These are phyloP conservation scores for Dasysyrphus albostriatus DNA, from an alignment of 2,888 invertebrate species.

Conservation along the genomic window DNA sequence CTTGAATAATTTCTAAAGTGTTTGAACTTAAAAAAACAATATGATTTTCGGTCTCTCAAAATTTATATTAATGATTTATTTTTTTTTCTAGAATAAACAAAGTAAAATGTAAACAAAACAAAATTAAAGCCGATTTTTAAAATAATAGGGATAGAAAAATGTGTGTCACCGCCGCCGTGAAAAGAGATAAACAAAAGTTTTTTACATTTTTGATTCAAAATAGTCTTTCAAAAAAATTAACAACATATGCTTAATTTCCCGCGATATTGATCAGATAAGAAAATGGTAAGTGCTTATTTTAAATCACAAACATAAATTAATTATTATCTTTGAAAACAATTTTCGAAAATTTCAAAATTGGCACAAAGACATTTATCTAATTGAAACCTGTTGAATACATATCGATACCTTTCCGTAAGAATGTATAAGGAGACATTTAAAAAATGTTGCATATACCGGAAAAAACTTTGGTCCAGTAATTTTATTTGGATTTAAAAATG, in stretches of 20 bases:
- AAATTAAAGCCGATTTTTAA: background rate
- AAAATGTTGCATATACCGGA: no score
- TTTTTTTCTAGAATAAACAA: conserved; percentile 15
- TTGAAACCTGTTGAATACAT: no score
- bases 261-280: background rate
- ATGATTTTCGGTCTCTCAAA: background rate
- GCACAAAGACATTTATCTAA: no score
- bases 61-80: background rate
- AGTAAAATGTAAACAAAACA: background rate
- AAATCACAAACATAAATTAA: background rate
- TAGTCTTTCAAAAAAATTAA: background rate
- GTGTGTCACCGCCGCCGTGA: background rate
- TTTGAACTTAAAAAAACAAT: background rate
- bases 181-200: background rate
- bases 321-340: background rate
- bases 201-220: conserved; percentile 1
- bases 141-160: background rate
- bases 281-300: background rate
- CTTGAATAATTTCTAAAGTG: background rate
- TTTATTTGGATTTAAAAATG: no score
- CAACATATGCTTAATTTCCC: background rate
- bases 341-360: no score
- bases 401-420: no score
- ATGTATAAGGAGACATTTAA: no score
- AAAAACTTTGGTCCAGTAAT: no score